These are phyloP conservation scores for Stramonita haemastoma DNA, from an alignment of 2,888 invertebrate genomes.

Conservation along the genomic window DNA sequence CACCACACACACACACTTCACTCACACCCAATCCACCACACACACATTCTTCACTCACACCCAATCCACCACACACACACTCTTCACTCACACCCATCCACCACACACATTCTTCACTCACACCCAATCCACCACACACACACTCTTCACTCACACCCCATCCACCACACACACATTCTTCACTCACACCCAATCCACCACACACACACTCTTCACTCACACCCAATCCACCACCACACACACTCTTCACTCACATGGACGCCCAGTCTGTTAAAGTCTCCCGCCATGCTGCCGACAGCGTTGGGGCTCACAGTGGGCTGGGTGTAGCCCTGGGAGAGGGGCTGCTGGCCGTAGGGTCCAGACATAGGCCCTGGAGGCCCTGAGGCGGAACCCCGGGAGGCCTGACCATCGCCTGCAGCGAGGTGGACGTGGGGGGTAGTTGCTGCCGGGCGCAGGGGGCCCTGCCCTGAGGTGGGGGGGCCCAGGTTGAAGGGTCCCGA, in stretches of 20 bases:
- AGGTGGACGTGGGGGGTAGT: neutral
- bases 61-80: too few relatives aligned
- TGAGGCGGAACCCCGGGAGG: conserved; percentile 28
- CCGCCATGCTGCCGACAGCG: conserved; percentile 32
- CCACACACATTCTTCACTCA: neutral
- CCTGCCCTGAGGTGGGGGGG: conserved; percentile 36
- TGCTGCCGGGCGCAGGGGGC: neutral
- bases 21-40: too few relatives aligned
- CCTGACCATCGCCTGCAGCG: conserved; percentile 8
- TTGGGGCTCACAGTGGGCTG: conserved; percentile 2
- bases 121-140: neutral
- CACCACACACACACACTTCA: too few relatives aligned
- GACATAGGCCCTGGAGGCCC: conserved; percentile 34
- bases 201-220: conserved; percentile 31
- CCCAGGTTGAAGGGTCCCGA: conserved; percentile 34
- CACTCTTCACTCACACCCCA: neutral
- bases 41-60: neutral
- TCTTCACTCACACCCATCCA: neutral
- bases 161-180: neutral
- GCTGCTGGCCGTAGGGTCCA: conserved; percentile 37
- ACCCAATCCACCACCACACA: neutral
- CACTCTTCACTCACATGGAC: conserved; percentile 35
- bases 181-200: neutral
- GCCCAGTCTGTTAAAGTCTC: conserved; percentile 42
- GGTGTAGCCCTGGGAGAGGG: conserved; percentile 1